These are phyloP conservation scores for Drosophila lacteicornis DNA, from an alignment of 1,140 invertebrate genomes.

Conservation along the genomic window DNA sequence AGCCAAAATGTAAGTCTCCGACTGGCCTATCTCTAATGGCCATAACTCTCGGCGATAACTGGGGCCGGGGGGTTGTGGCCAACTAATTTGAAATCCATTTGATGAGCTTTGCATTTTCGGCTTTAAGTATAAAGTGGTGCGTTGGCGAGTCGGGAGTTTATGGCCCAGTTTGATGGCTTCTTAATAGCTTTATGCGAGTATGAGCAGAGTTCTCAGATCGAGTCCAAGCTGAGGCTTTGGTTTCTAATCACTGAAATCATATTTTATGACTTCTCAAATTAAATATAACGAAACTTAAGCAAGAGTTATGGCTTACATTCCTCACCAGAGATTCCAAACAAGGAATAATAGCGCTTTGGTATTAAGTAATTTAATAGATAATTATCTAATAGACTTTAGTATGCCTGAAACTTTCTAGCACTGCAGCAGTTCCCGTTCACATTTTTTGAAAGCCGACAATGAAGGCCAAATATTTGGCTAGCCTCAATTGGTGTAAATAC, in stretches of 20 bases:
- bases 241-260: conserved; percentile 26
- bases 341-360: background rate
- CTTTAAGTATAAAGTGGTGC: conserved; percentile 33
- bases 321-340: background rate
- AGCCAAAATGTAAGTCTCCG: conserved; percentile 44
- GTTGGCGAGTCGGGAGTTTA: conserved; percentile 43
- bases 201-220: conserved; percentile 22
- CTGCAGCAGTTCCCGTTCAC: no score
- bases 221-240: background rate
- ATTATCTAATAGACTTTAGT: conserved; percentile 5
- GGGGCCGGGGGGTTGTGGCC: background rate
- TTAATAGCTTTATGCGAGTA: conserved; percentile 67
- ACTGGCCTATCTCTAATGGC: conserved; percentile 52
- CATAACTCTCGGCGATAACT: conserved; percentile 52
- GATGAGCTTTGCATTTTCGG: conserved; percentile 66
- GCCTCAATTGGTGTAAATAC: conserved; percentile 8
- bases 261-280: conserved; percentile 31
- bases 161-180: conserved; percentile 62
- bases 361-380: conserved; percentile 5
- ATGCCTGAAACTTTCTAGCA: conserved; percentile 13
- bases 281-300: conserved; percentile 31
- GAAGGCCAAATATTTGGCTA: conserved; percentile 17
- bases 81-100: conserved; percentile 65
- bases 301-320: background rate
- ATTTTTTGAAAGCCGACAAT: conserved; percentile 1